Evolutionary conservation across 2,797 vertebrate genomes (phyloP).

Genomic region (Alauda arvensis): DNA sequence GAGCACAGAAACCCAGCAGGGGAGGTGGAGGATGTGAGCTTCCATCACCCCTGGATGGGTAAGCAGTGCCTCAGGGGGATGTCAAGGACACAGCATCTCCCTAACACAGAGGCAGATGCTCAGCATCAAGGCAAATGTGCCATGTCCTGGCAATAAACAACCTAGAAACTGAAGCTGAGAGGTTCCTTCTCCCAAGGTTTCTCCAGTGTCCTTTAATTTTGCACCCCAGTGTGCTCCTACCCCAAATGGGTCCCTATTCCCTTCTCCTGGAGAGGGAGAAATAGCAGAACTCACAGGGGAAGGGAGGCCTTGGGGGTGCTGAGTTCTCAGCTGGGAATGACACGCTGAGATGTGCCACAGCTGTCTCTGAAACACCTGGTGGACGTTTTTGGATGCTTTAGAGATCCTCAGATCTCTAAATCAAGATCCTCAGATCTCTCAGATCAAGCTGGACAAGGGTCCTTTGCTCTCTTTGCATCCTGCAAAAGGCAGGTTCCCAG

Average conservation of each 20-base stretch:
- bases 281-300: neutral
- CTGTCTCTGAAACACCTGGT: neutral
- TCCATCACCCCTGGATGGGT: neutral
- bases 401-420: neutral
- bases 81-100: neutral
- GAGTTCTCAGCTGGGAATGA: neutral
- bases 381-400: neutral
- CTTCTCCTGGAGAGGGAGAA: neutral
- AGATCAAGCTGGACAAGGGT: too few relatives aligned
- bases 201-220: neutral
- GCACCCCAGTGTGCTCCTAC: neutral
- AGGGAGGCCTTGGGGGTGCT: neutral
- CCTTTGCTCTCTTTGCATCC: neutral
- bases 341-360: neutral
- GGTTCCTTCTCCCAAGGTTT: neutral
- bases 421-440: neutral
- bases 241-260: neutral
- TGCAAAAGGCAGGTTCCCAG: neutral
- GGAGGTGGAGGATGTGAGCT: neutral
- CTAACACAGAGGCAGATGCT: neutral
- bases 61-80: neutral
- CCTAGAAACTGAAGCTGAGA: neutral
- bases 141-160: neutral
- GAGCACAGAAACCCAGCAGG: neutral
- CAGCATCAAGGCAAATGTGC: neutral